Base-by-base conservation (phyloP, 2,888 invertebrate species). In the Neria commutata region DNA sequence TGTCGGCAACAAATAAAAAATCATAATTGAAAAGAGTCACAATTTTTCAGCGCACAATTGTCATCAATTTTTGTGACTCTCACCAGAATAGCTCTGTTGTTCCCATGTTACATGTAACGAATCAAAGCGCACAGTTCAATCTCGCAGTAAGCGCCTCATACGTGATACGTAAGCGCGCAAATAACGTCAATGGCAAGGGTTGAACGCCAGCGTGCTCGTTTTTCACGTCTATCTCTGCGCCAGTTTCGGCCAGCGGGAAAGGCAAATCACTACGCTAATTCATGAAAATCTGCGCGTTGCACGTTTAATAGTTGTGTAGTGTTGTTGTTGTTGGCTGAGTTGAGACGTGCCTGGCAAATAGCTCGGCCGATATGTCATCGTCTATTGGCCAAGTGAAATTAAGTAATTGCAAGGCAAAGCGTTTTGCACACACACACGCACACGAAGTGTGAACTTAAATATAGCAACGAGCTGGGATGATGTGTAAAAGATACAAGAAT, bases 241-340 rank as follows among this genome's bases (percentile, higher is more conserved):
- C 3, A 37, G 37, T 16, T 40, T 17, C 40, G 19, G 19, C 63
- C 62, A 63, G 58, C 55, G 49, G 55, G 50, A 46, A 37, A 48
- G 33, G 37, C 40, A 64, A 67, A 77, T 77, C 76, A 77, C 73
- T 75, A 75, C 66, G 60, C 76, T 72, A 68, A 70, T 76, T 75
- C 77, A 74, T 77, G 77, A 71, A 73, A 67, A 65, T 65, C 61
- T 69, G 70, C 71, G 69, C 63, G 66, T 60, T 64, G 58, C 61
- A 34, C 49, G 6, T 37, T n/a, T 8, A 37, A 4, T n/a, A n/a
- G 8, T n/a, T 6, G 11, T 37, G 37, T n/a, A n/a, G 4, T 37
- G 14, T 4, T n/a, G n/a, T 42, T 19, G 42, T 21, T 42, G 4
- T 37, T n/a, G 6, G 8, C n/a, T 14, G n/a, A n/a, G 11, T 37